Conservation (phyloP, 30 jellyfish, hydroid and myxozoan genomes). For the Turritopsis rubra region DNA sequence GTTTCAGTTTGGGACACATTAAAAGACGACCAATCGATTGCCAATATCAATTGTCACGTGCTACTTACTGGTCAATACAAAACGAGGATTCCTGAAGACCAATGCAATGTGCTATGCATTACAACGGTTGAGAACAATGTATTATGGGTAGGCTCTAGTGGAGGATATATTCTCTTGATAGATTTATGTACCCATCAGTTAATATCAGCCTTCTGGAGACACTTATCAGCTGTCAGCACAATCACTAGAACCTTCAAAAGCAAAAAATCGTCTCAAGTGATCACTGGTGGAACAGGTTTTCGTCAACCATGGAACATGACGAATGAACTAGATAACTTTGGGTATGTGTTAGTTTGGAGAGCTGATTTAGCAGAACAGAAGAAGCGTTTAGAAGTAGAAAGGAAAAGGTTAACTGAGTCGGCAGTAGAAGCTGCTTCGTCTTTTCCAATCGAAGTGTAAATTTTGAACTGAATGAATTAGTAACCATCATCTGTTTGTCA, state of each 20-base stretch:
- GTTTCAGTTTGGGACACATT: not conserved
- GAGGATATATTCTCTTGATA: slow-evolving; percentile 65
- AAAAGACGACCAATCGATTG: not conserved
- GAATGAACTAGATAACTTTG: slow-evolving; percentile 22
- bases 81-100: slow-evolving; percentile 26
- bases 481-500: too few relatives aligned
- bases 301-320: not conserved
- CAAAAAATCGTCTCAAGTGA: slow-evolving; percentile 10
- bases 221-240: slow-evolving; percentile 62
- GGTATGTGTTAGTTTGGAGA: slow-evolving; percentile 80
- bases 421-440: not conserved
- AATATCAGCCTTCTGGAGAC: slow-evolving; percentile 52
- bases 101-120: slow-evolving; percentile 50
- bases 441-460: not conserved
- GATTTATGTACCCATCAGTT: slow-evolving; percentile 28
- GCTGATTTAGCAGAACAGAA: slow-evolving; percentile 55
- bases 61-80: not conserved
- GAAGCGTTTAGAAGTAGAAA: slow-evolving; percentile 39
- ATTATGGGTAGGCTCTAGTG: slow-evolving; percentile 85
- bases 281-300: slow-evolving; percentile 18
- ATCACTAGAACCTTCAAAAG: slow-evolving; percentile 31
- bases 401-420: slow-evolving; percentile 30
- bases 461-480: too few relatives aligned
- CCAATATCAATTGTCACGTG: slow-evolving; percentile 9
- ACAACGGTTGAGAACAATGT: slow-evolving; percentile 32